Base-by-base conservation (phyloP, 37 sponge, comb jelly and placozoan species). In the Agelas oroides region DNA sequence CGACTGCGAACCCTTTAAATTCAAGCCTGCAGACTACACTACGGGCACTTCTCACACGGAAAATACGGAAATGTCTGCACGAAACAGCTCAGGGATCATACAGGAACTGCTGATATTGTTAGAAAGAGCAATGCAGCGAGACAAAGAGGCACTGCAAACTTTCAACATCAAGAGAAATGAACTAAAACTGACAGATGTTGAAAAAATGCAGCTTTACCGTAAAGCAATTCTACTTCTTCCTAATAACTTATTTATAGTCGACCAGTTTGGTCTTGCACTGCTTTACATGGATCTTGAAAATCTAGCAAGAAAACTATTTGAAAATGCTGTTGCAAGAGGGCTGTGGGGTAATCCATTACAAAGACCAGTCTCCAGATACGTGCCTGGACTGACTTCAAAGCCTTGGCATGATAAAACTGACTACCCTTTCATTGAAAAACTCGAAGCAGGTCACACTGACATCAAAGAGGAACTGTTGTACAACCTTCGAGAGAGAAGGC, bases 321-420 rank as follows among this genome's bases (percentile, higher is more conserved):
- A 61, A 52, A 90, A 96, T 67, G 96, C 96, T 27, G 96, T 96
- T n/a, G 65, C 53, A 1, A 41, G 86, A 57, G 94, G 86, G 6
- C 61, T 96, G 70, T 96, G 96, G 96, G 96, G 89, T 19, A 86
- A 90, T 59, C 83, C 91, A 77, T 31, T 96, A 79, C 96, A 96
- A 76, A 66, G 96, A 52, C 96, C 96, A 1, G 96, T 96, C 5
- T 93, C 93, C 21, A 85, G 93, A 31, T 96, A 87, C 77, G 96
- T 96, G 0, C 62, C 73, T 23, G 83, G 89, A 5, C 78, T 96
- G 21, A 91, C 94, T 21, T 87, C 93, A 21, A 76, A 80, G 32
- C 96, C 96, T 1, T 96, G 96, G 96, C 92, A 93, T 57, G 79
- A 96, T 36, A 89, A 84, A 31, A 40, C 40, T 18, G 72, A 87